These are phyloP conservation scores for Theropithecus gelada DNA, from an alignment of 2,113 vertebrate genomes.

Conservation along the genomic window DNA sequence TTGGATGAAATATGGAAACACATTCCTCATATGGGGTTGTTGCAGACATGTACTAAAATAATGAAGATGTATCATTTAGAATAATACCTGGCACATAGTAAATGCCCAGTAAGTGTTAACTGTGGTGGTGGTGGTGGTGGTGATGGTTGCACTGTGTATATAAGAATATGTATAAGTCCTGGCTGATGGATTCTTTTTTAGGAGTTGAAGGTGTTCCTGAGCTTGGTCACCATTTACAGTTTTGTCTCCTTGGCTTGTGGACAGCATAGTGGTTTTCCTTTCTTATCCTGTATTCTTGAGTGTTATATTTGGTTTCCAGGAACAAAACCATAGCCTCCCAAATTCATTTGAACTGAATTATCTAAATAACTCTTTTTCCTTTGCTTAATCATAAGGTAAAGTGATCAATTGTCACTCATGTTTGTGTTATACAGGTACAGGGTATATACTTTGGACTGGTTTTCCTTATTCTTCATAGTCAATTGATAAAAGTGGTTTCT, in stretches of 20 bases:
- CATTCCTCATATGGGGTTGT: not conserved
- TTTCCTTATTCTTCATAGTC: constrained; percentile 33
- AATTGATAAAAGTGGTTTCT: constrained; percentile 33
- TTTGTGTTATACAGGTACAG: not conserved
- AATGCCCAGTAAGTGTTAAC: not conserved
- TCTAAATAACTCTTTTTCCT: constrained; percentile 9
- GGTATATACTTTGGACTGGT: not conserved
- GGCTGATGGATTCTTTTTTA: not conserved
- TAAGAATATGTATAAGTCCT: not conserved
- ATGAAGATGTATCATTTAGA: not conserved
- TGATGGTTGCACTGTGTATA: not conserved
- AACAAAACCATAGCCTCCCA: not conserved
- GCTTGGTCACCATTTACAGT: not conserved
- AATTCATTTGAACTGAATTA: not conserved
- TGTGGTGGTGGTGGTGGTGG: not conserved
- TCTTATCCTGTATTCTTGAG: not conserved
- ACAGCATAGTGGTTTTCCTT: not conserved
- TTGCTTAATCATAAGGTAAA: not conserved
- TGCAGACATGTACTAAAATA: constrained; percentile 12
- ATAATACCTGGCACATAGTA: not conserved
- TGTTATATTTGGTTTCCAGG: not conserved
- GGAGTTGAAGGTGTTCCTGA: not conserved
- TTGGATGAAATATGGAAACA: not conserved
- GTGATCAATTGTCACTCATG: not conserved
- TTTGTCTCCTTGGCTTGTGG: not conserved